phyloP scores from a whole-genome alignment of 1,140 invertebrate genomes.

The Formica exsecta region DNA sequence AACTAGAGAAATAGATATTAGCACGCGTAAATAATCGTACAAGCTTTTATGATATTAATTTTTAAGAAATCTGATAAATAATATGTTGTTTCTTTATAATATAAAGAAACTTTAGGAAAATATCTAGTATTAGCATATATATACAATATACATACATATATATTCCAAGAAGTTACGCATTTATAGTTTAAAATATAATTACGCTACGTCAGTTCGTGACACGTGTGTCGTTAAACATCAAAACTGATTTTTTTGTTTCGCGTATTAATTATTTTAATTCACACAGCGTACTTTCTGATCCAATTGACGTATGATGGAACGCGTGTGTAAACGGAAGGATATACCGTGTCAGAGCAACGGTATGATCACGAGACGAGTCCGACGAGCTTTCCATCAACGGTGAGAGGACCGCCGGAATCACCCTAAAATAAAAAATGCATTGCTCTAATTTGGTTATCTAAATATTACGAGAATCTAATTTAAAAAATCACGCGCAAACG shows the following conservation, averaged over 20 bases:
- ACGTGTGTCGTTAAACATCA: not conserved
- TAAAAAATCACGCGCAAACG: not conserved
- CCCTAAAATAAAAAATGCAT: constrained; percentile 78
- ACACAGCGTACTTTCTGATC: constrained; percentile 52
- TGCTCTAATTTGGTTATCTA: not conserved
- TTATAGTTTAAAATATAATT: constrained; percentile 8
- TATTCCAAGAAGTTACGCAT: not conserved
- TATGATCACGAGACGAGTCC: constrained; percentile 85
- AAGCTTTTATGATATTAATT: not conserved
- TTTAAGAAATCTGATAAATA: no score
- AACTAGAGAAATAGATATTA: not conserved
- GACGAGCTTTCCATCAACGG: constrained; percentile 81
- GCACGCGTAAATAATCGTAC: not conserved
- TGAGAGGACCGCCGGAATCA: constrained; percentile 87
- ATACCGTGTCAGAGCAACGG: constrained; percentile 78
- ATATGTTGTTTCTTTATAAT: no score
- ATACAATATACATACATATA: not conserved
- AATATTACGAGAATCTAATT: not conserved
- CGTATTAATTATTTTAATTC: not conserved
- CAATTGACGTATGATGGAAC: constrained; percentile 73
- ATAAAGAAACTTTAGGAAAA: no score
- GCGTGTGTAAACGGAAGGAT: constrained; percentile 82
- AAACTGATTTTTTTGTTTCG: not conserved
- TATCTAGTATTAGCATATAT: no score
- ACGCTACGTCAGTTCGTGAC: not conserved